Percentiles rank a stretch among this genome's conserved stretches.
These are phyloP conservation scores for Conopomorpha cramerella DNA, from an alignment of 1,140 invertebrate genomes.

Conservation along the genomic window DNA sequence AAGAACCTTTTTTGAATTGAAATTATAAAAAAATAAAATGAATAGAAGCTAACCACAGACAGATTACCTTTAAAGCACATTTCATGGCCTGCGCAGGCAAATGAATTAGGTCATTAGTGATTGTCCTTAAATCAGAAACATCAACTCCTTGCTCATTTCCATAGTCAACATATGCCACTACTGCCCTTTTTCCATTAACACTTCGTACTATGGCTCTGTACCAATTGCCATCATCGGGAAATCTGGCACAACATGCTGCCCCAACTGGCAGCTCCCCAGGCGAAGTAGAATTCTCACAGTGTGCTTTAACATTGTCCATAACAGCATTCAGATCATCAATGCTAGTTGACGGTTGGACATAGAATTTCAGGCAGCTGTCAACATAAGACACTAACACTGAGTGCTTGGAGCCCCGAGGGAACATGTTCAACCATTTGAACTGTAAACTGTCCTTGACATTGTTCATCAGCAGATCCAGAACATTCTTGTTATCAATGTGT, in stretches of 20 bases:
- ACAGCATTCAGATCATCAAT: constrained; percentile 59
- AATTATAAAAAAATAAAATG: constrained; percentile 1
- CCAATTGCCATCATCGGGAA: constrained; percentile 71
- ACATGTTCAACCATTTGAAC: constrained; percentile 52
- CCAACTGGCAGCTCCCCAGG: constrained; percentile 60
- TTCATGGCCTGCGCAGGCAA: constrained; percentile 75
- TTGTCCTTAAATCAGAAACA: constrained; percentile 62
- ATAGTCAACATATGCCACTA: constrained; percentile 77
- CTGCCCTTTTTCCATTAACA: constrained; percentile 44
- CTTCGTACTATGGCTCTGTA: constrained; percentile 69
- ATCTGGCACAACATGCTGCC: constrained; percentile 75
- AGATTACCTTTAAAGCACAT: constrained; percentile 65
- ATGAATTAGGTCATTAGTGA: constrained; percentile 66
- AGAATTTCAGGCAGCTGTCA: constrained; percentile 72
- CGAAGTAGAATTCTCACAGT: constrained; percentile 38
- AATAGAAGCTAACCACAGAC: constrained; percentile 1
- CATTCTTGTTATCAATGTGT: constrained; percentile 60
- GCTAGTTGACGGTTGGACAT: constrained; percentile 68
- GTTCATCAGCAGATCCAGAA: constrained; percentile 57
- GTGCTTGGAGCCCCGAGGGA: constrained; percentile 50
- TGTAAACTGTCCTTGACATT: constrained; percentile 49
- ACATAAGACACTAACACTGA: constrained; percentile 71
- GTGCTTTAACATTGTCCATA: constrained; percentile 57
- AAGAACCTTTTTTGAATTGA: neutral
- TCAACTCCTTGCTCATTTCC: constrained; percentile 75